Conservation (phyloP, 2,113 vertebrate genomes). For the Himantopus leucocephalus region DNA sequence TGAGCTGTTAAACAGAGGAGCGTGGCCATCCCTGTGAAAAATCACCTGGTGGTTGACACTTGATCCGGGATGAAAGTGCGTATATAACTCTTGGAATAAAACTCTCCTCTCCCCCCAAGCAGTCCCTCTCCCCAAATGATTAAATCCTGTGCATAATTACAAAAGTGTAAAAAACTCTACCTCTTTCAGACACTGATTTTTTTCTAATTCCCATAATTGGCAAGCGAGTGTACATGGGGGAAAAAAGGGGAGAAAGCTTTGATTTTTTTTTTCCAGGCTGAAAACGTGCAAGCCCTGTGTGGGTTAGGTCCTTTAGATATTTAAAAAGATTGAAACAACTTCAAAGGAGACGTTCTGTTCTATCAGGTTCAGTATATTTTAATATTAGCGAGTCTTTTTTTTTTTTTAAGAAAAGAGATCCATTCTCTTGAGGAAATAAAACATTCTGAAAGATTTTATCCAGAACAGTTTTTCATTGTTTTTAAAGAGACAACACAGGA, state of each 20-base stretch:
- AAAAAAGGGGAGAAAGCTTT: conserved; percentile 54
- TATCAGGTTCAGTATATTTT: conserved; percentile 65
- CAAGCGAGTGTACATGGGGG: conserved; percentile 11
- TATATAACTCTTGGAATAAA: not conserved
- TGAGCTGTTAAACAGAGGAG: not conserved
- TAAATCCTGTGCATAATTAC: conserved; percentile 36
- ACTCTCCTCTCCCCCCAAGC: not conserved
- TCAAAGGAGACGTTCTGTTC: conserved; percentile 66
- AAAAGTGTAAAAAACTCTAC: conserved; percentile 8
- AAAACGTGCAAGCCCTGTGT: conserved; percentile 57
- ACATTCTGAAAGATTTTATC: conserved; percentile 38
- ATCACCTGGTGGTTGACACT: conserved; percentile 31
- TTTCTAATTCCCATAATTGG: conserved; percentile 47
- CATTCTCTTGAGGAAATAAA: conserved; percentile 50
- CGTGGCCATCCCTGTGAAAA: not conserved
- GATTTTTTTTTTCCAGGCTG: conserved; percentile 32
- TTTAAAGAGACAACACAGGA: conserved; percentile 53
- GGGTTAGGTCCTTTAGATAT: conserved; percentile 64
- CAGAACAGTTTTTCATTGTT: conserved; percentile 52
- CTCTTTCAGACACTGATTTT: conserved; percentile 29
- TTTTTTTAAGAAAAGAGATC: conserved; percentile 40
- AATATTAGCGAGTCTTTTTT: conserved; percentile 32
- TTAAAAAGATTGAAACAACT: conserved; percentile 67
- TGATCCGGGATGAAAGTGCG: not conserved
- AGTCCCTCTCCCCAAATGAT: not conserved